Conservation (phyloP, 1,140 invertebrate species). For the Drosophila subpulchrella region DNA sequence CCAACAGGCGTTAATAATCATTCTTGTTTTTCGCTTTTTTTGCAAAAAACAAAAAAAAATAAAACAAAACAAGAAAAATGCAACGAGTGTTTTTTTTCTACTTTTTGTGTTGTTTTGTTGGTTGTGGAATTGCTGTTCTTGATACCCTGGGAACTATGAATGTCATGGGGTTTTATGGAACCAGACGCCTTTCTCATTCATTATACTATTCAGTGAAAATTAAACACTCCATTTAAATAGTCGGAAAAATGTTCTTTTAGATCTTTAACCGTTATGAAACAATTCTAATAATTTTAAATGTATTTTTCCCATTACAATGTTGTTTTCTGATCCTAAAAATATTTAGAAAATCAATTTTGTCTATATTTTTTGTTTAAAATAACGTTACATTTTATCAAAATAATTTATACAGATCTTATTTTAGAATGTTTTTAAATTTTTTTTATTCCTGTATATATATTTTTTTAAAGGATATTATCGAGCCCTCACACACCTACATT, state of each 20-base stretch:
- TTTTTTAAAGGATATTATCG: conserved; percentile 1
- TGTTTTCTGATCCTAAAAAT: too few species aligned
- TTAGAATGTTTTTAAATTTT: background rate
- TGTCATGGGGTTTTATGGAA: background rate
- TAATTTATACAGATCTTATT: background rate
- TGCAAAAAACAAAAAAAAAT: conserved; percentile 16
- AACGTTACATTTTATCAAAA: background rate
- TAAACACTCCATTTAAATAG: too few species aligned
- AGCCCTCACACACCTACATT: background rate
- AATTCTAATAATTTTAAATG: too few species aligned
- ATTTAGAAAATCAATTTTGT: background rate
- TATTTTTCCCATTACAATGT: too few species aligned
- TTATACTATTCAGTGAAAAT: too few species aligned
- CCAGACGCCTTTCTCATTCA: too few species aligned
- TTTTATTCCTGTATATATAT: background rate
- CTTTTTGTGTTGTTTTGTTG: conserved; percentile 51
- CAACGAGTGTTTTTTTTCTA: conserved; percentile 44
- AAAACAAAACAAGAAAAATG: conserved; percentile 44
- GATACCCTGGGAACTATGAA: conserved; percentile 48
- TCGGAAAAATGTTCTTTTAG: background rate
- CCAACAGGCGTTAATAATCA: conserved; percentile 82
- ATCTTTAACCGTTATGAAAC: background rate
- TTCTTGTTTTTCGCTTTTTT: conserved; percentile 56
- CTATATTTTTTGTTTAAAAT: too few species aligned
- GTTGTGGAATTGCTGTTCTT: conserved; percentile 52